A percentile compares a stretch with the other conserved stretches of the same genome.
Conservation (phyloP, 1,140 invertebrate species). For the Eueides isabella region DNA sequence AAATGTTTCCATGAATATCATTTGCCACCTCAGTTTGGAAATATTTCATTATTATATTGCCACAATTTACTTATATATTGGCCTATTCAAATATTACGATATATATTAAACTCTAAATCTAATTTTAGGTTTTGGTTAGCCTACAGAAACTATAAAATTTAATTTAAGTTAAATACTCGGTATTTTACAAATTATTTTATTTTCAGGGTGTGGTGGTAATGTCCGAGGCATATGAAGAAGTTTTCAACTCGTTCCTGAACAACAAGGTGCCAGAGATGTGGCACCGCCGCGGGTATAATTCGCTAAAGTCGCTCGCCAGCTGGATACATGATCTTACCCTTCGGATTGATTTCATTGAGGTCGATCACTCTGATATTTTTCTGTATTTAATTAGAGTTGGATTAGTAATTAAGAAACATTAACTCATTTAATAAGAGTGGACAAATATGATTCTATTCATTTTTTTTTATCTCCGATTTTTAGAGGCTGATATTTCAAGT, state of each 20-base stretch:
- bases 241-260: conserved; percentile 89
- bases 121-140: too few species aligned
- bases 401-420: too few species aligned
- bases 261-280: conserved; percentile 92
- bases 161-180: not conserved
- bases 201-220: conserved; percentile 90
- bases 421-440: too few species aligned
- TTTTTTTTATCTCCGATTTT: too few species aligned
- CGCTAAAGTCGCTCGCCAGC: conserved; percentile 90
- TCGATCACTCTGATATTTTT: conserved; percentile 14
- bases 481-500: too few species aligned
- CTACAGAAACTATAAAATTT: not conserved
- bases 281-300: conserved; percentile 92
- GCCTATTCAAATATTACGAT: too few species aligned
- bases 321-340: conserved; percentile 90
- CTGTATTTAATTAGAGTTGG: too few species aligned
- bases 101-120: too few species aligned
- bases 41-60: too few species aligned
- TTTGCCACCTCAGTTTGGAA: not conserved
- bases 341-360: conserved; percentile 89
- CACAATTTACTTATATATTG: too few species aligned
- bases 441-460: too few species aligned
- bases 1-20: not conserved
- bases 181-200: not conserved
- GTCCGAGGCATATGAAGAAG: conserved; percentile 92